phyloP scores from a whole-genome alignment of 2,113 vertebrate genomes.

The Elachura formosa region DNA sequence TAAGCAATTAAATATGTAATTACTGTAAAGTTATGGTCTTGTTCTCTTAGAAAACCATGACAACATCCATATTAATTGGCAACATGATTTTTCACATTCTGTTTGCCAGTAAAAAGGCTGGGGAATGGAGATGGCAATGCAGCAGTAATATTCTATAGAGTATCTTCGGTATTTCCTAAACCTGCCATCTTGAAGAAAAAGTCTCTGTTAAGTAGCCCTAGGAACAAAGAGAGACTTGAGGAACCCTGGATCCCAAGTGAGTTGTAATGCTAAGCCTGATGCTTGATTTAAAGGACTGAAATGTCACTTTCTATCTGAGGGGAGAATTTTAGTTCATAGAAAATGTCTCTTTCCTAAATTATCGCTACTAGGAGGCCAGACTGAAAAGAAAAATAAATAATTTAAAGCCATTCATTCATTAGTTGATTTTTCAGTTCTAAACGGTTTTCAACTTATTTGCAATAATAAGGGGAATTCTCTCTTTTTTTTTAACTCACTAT shows the following conservation, averaged over 20 bases:
- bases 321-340: neutral
- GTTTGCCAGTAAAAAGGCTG: neutral
- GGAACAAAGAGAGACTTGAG: neutral
- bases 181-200: neutral
- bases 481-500: neutral
- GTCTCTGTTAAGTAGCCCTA: neutral
- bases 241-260: neutral
- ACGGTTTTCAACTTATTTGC: neutral
- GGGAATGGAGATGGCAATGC: neutral
- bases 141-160: neutral
- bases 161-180: neutral
- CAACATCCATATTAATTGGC: neutral
- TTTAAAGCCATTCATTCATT: neutral
- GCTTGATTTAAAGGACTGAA: neutral
- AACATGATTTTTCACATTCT: neutral
- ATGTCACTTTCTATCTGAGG: neutral
- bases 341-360: neutral
- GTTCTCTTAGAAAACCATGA: neutral
- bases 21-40: neutral
- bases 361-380: neutral
- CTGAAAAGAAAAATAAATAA: neutral
- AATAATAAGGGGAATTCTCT: neutral
- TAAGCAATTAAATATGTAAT: neutral
- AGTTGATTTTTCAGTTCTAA: neutral
- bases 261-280: neutral